Percentiles rank a stretch among this genome's conserved stretches.
Conservation (phyloP, 2,888 invertebrate species). For the Eudasyphora cyanicolor region DNA sequence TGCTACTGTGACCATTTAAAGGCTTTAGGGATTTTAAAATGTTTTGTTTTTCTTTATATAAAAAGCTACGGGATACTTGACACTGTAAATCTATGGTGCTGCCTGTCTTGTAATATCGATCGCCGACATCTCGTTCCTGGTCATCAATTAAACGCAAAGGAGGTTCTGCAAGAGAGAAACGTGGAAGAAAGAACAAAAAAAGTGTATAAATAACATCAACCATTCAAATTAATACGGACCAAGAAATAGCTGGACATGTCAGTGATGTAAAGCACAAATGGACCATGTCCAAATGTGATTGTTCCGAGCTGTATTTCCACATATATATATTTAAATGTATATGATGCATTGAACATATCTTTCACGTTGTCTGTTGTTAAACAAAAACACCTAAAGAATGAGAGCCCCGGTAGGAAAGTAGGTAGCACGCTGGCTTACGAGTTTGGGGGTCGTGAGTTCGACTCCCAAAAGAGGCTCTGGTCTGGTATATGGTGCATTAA, state of each 20-base stretch:
- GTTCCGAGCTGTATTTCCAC: too few species aligned
- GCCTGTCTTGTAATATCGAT: slow-evolving; percentile 88
- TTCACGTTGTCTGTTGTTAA: too few species aligned
- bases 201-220: not conserved
- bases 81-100: slow-evolving; percentile 87
- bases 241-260: not conserved
- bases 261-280: too few species aligned
- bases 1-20: slow-evolving; percentile 51
- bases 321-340: too few species aligned
- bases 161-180: slow-evolving; percentile 82
- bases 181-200: not conserved
- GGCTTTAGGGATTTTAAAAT: slow-evolving; percentile 71
- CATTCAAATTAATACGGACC: not conserved
- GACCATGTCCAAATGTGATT: too few species aligned
- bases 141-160: slow-evolving; percentile 87
- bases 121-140: slow-evolving; percentile 85
- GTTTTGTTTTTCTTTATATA: slow-evolving; percentile 74
- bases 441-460: too few species aligned
- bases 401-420: too few species aligned
- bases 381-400: too few species aligned
- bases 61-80: slow-evolving; percentile 80
- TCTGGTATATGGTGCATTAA: too few species aligned
- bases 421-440: too few species aligned
- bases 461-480: too few species aligned
- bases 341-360: too few species aligned